Evolutionary conservation across 2,888 invertebrate species (phyloP).

Genomic region (Tribolium freemani): DNA sequence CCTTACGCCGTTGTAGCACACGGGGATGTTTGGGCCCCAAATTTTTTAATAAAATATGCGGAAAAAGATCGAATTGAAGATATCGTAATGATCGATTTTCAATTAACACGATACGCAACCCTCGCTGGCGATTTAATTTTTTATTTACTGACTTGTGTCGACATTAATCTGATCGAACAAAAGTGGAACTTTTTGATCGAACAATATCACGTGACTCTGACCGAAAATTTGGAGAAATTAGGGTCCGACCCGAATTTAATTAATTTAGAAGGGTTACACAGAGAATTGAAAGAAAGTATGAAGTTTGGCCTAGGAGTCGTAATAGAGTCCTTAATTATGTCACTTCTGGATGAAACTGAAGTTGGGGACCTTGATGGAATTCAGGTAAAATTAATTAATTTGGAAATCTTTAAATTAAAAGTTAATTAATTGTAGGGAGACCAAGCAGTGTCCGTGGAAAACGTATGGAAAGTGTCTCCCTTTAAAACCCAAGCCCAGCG

Average conservation of each 20-base stretch:
- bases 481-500: slow-evolving; percentile 74
- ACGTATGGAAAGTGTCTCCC: slow-evolving; percentile 76
- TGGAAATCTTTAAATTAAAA: too few relatives aligned
- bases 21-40: slow-evolving; percentile 83
- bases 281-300: slow-evolving; percentile 72
- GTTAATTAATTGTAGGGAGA: slow-evolving; percentile 67
- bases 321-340: slow-evolving; percentile 74
- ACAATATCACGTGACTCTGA: slow-evolving; percentile 74
- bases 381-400: slow-evolving; percentile 61
- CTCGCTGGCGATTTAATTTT: slow-evolving; percentile 75
- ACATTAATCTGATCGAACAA: slow-evolving; percentile 70
- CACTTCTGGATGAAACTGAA: slow-evolving; percentile 72
- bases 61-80: slow-evolving; percentile 40
- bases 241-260: slow-evolving; percentile 76
- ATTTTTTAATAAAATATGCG: slow-evolving; percentile 74
- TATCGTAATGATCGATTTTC: slow-evolving; percentile 79
- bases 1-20: slow-evolving; percentile 73
- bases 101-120: slow-evolving; percentile 73
- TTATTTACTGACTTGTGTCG: slow-evolving; percentile 75
- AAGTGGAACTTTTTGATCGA: slow-evolving; percentile 74
- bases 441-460: slow-evolving; percentile 72
- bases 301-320: slow-evolving; percentile 73
- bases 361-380: slow-evolving; percentile 72
- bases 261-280: slow-evolving; percentile 69
- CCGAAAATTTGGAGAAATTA: slow-evolving; percentile 70